These are phyloP conservation scores for Leptura quadrifasciata DNA, from an alignment of 2,888 invertebrate genomes.

Conservation along the genomic window DNA sequence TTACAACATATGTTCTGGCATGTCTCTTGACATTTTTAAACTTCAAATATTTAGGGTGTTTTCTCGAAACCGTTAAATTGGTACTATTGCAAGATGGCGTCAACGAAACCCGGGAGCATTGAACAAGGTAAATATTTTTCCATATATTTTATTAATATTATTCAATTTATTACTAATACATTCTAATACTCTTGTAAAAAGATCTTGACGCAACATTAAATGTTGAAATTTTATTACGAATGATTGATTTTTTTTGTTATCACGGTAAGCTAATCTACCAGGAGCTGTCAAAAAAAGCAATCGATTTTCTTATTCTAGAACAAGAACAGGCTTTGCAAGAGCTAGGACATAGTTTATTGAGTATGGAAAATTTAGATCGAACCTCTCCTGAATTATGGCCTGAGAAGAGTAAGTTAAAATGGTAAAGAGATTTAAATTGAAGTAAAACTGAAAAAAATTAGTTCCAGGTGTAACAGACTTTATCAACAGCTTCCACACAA, in stretches of 20 bases:
- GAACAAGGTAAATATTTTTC: slow-evolving; percentile 77
- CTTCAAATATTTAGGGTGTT: slow-evolving; percentile 55
- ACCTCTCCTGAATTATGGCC: slow-evolving; percentile 98
- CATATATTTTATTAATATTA: slow-evolving; percentile 39
- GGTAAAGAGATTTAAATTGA: slow-evolving; percentile 1
- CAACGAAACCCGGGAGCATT: slow-evolving; percentile 79
- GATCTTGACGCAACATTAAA: not conserved
- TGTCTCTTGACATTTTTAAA: not conserved
- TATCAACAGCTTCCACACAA: slow-evolving; percentile 78
- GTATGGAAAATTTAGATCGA: slow-evolving; percentile 93
- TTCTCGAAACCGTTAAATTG: slow-evolving; percentile 61
- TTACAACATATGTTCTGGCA: not conserved
- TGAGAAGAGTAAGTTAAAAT: slow-evolving; percentile 85
- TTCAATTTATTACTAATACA: slow-evolving; percentile 12
- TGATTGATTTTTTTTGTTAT: slow-evolving; percentile 8
- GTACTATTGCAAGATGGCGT: slow-evolving; percentile 78
- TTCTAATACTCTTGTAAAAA: not conserved
- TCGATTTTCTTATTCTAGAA: slow-evolving; percentile 50
- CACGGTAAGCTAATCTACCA: slow-evolving; percentile 35
- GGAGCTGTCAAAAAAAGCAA: slow-evolving; percentile 57
- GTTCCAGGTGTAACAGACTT: slow-evolving; percentile 95
- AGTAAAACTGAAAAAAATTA: slow-evolving; percentile 66
- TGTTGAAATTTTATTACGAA: not conserved
- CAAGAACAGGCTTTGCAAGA: slow-evolving; percentile 64
- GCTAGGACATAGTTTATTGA: slow-evolving; percentile 86